These are phyloP conservation scores for Pachyrhynchus sulphureomaculatus DNA, from an alignment of 1,140 invertebrate species.

Conservation along the genomic window DNA sequence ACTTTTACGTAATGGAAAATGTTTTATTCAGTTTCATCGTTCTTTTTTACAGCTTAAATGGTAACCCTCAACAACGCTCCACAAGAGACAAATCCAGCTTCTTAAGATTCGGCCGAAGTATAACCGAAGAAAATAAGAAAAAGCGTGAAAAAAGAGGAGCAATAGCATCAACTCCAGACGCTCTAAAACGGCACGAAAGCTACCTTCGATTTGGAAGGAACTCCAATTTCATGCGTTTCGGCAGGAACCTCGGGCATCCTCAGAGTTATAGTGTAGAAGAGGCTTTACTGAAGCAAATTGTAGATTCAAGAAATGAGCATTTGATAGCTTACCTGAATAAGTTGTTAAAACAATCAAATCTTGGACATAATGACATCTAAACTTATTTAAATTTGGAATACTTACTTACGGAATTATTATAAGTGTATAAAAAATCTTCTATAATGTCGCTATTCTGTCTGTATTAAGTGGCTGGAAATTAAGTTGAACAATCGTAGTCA, in stretches of 20 bases:
- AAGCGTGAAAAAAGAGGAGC: constrained; percentile 17
- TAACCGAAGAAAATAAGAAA: constrained; percentile 9
- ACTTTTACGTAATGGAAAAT: too few relatives aligned
- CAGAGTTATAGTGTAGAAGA: neutral
- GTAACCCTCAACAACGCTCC: constrained; percentile 10
- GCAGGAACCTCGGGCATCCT: constrained; percentile 3
- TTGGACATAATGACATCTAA: neutral
- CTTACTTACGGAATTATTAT: neutral
- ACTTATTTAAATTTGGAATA: neutral
- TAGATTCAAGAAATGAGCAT: neutral
- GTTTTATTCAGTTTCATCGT: too few relatives aligned
- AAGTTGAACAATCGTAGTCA: neutral
- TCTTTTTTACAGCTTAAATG: constrained; percentile 15
- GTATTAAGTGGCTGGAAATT: constrained; percentile 5
- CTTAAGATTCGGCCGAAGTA: constrained; percentile 31
- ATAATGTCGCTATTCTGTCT: neutral
- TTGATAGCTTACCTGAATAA: constrained; percentile 2
- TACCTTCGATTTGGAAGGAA: constrained; percentile 33
- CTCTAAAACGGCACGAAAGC: constrained; percentile 23
- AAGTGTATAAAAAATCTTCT: neutral
- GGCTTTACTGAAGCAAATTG: neutral
- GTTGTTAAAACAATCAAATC: constrained; percentile 10
- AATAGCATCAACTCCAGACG: neutral
- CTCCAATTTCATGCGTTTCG: constrained; percentile 34
- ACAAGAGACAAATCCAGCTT: constrained; percentile 24